Evolutionary conservation across 2,113 vertebrate species (phyloP), one percentile per base, ranked within the genome.

Genomic region (Strix uralensis): DNA sequence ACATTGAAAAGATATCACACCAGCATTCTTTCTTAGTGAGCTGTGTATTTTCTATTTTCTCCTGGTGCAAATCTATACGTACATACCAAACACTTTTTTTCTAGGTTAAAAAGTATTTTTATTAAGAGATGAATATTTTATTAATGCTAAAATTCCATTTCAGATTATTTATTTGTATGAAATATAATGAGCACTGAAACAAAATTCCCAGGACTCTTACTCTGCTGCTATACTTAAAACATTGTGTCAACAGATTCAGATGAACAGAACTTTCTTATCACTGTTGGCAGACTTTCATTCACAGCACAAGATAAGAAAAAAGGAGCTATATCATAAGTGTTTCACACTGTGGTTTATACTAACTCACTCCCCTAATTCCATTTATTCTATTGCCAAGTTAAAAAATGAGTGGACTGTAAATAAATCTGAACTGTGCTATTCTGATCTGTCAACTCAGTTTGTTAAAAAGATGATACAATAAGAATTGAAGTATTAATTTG

Each of bases 241-340:
- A 96, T 55, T 81, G 20, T 40, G 71, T 94, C 87, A 96, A 97
- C 93, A 96, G 83, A 91, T 87, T 96, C 91, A 78, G 73, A 81
- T 93, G 78, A 97, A 95, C 78, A 91, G 78, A 97, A 97, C 89
- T 96, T 97, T 95, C 95, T 97, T 98, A 97, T 97, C 96, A 36
- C 59, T 94, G 29, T 86, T 58, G 25, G 75, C 96, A 98, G 96
- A 90, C 59, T 92, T 86, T 86, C 70, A 88, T 92, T 97, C 96
- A 71, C 80, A 95, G 52, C 36, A 49, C 0, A 1, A 89, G 63
- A 90, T 67, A 69, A 93, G 72, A 74, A 94, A 92, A 96, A 88
- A 87, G 51, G 81, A 89, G 52, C 85, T 94, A 78, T 84, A 80
- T 83, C 70, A 16, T 67, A 92, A 86, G 57, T 57, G 55, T 90